Evolutionary conservation across 2,113 vertebrate genomes (phyloP), one percentile per base, ranked within the genome.

Genomic region (Pionites leucogaster): DNA sequence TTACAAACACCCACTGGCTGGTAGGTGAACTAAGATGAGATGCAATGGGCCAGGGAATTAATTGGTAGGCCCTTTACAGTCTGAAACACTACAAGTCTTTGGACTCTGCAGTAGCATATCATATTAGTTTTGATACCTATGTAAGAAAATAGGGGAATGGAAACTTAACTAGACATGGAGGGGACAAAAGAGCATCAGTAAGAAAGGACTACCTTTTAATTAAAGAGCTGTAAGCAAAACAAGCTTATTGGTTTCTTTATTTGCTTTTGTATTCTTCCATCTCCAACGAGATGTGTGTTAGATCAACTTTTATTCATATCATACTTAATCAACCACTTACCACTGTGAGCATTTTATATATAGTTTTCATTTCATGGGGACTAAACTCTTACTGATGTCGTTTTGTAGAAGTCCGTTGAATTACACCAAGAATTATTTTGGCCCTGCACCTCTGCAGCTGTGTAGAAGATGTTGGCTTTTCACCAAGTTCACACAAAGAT

Each of bases 391-490:
- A 50, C 85, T 95, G 82, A 83, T 88, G 50, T 78, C 1, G 67
- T 92, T 92, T 84, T 60, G 60, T 29, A 78, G 80, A 94, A 86
- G 79, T 93, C 79, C 79, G 55, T 78, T 94, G 88, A 96, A 94
- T 95, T 94, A 74, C 88, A 95, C 85, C 82, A 95, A 1, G 0
- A 86, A 96, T 93, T 93, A 90, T 90, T 90, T 88, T 97, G 96
- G 95, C 94, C 95, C 94, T 62, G 95, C 93, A 96, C 96, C 90
- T 96, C 95, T 94, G 96, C 96, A 97, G 95, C 96, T 97, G 95
- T 94, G 93, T 94, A 88, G 82, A 96, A 96, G 94, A 95, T 85
- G 22, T 24, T 97, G 95, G 94, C 94, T 96, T 95, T 96, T 96
- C 95, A 88, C 96, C 95, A 96, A 96, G 93, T 95, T 93, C 88